Evolutionary conservation across 2,888 invertebrate species (phyloP).

Genomic region (Eurytoma adleriae): DNA sequence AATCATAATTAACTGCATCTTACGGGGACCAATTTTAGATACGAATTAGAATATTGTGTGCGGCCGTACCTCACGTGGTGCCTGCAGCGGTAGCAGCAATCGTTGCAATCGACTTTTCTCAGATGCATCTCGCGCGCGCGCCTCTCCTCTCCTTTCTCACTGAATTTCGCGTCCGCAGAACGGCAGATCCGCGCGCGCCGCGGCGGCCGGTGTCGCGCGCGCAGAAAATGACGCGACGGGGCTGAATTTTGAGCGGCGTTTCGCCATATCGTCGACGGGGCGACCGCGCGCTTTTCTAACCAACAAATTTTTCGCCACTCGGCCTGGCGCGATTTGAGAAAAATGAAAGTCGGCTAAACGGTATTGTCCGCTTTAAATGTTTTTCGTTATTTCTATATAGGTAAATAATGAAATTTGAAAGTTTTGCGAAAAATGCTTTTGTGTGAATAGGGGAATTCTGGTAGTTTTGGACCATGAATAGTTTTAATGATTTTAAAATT

Average conservation of each 20-base stretch:
- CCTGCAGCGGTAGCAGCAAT: constrained; percentile 49
- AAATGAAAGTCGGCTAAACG: background rate
- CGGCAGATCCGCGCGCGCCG: background rate
- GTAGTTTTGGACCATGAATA: too few relatives aligned
- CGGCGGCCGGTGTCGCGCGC: background rate
- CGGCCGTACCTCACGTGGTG: constrained; percentile 38
- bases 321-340: too few relatives aligned
- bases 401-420: too few relatives aligned
- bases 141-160: background rate
- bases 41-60: constrained; percentile 16
- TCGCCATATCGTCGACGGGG: constrained; percentile 21
- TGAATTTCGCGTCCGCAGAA: constrained; percentile 14
- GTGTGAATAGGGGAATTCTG: too few relatives aligned
- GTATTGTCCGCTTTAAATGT: background rate
- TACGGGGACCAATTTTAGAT: background rate
- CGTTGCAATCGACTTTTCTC: constrained; percentile 6
- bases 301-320: constrained; percentile 26
- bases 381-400: too few relatives aligned
- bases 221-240: too few relatives aligned
- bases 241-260: background rate
- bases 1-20: constrained; percentile 4
- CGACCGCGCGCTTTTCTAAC: constrained; percentile 21
- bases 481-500: too few relatives aligned
- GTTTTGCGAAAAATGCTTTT: too few relatives aligned
- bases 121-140: constrained; percentile 11